phyloP scores from a whole-genome alignment of 2,113 vertebrate species.

The Typhlomys cinereus region DNA sequence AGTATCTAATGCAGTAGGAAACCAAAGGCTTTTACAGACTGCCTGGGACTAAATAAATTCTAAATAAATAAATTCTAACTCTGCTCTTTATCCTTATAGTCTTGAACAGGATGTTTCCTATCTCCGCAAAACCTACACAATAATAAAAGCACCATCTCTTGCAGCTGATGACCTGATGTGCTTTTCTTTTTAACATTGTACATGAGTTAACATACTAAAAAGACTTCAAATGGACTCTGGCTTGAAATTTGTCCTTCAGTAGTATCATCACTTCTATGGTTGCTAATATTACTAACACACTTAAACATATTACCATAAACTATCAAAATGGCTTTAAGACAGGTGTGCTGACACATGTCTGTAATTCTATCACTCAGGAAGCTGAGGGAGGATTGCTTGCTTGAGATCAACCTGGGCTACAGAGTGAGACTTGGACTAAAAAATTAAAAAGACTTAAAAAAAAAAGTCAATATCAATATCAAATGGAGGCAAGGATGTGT shows the following conservation, averaged over 20 bases:
- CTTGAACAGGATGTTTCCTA: neutral
- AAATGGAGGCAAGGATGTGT: neutral
- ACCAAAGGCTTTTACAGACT: neutral
- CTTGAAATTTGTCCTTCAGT: neutral
- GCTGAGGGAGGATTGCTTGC: too few species aligned
- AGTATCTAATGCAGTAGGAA: neutral
- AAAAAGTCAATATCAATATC: neutral
- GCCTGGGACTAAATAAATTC: neutral
- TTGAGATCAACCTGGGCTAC: neutral
- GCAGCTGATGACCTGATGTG: neutral
- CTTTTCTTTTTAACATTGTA: neutral
- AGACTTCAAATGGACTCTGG: neutral
- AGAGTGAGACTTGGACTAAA: neutral
- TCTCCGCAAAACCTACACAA: neutral
- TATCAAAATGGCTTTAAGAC: neutral
- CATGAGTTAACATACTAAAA: neutral
- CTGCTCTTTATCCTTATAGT: neutral
- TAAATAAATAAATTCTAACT: neutral
- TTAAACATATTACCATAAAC: neutral
- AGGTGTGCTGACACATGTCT: neutral
- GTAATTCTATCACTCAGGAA: too few species aligned
- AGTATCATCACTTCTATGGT: neutral
- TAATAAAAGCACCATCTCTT: neutral
- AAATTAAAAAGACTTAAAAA: neutral
- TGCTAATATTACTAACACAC: neutral